Base-by-base conservation (phyloP, 2,797 vertebrate genomes). In the Anas bahamensis region DNA sequence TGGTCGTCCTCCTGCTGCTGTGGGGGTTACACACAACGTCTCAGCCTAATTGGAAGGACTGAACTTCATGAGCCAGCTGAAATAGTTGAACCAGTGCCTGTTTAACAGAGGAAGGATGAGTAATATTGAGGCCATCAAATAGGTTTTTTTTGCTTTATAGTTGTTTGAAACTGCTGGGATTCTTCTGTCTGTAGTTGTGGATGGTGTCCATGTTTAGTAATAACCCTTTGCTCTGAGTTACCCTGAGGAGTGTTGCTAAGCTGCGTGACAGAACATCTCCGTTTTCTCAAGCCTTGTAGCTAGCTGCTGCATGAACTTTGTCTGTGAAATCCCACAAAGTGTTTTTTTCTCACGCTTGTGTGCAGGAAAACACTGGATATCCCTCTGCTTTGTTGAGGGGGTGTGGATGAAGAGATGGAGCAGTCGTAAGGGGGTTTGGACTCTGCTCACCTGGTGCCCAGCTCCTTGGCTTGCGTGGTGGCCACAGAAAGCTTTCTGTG, bases 11-110 rank as follows among this genome's bases (percentile, higher is more conserved):
- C 56, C 81, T 46, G 50, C 48, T 70, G 28, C 35, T 42, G 23
- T 41, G 35, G 73, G 68, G 57, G 17, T 48, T 65, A 6, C 60
- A 15, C 42, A 5, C 33, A 79, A 48, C 3, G 2, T 88, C 88
- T 70, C 61, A 24, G 37, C n/a, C 10, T 39, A 21, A 17, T 73
- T 94, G 89, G 74, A 93, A 93, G 48, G 65, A 61, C 16, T 24
- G 52, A 53, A 52, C 88, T 93, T 91, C 78, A 6, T 26, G 87
- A 92, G 83, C 63, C 77, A 91, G 44, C 77, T 93, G 37, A 94
- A 95, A 94, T 76, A 94, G 68, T 86, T 94, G 88, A 93, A 86
- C 68, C 37, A 29, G 4, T 79, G 93, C 83, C 72, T 93, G 77
- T 92, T 94, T 88, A 84, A 29, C 44, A 61, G 77, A 60, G 6